phyloP scores from a whole-genome alignment of 1,140 invertebrate species.

The Solenopsis fugax region DNA sequence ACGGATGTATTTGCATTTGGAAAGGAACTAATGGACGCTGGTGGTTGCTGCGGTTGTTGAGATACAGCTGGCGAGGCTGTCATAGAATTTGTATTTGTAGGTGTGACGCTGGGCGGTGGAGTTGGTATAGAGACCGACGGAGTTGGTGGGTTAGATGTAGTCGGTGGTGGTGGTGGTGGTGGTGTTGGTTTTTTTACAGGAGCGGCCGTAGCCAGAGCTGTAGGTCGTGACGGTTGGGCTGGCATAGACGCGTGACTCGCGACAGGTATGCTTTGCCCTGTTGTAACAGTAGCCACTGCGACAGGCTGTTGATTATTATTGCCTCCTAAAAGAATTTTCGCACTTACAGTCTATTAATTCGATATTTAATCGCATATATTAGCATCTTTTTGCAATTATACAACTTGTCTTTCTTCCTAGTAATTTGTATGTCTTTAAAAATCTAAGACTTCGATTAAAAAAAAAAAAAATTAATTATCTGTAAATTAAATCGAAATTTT shows the following conservation, averaged over 20 bases:
- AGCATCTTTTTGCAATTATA: background rate
- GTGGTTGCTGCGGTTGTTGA: slow-evolving; percentile 78
- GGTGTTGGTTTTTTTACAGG: slow-evolving; percentile 83
- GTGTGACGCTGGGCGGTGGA: slow-evolving; percentile 82
- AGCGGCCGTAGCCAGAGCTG: slow-evolving; percentile 84
- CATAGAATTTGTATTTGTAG: slow-evolving; percentile 82
- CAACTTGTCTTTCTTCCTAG: slow-evolving; percentile 12
- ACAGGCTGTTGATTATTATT: slow-evolving; percentile 76
- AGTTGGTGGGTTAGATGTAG: slow-evolving; percentile 79
- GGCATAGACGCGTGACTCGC: slow-evolving; percentile 86
- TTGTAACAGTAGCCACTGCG: slow-evolving; percentile 77
- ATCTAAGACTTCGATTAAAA: background rate
- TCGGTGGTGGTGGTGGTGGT: slow-evolving; percentile 78
- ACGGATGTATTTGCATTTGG: slow-evolving; percentile 79
- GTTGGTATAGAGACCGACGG: slow-evolving; percentile 83
- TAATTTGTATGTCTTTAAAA: slow-evolving; percentile 10
- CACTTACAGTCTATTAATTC: background rate
- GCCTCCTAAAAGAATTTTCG: slow-evolving; percentile 75
- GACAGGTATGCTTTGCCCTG: slow-evolving; percentile 79
- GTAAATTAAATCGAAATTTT: background rate
- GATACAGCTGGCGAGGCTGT: slow-evolving; percentile 83
- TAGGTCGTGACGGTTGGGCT: slow-evolving; percentile 85
- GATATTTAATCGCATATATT: background rate
- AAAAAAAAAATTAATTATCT: background rate
- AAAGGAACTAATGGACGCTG: slow-evolving; percentile 82